Evolutionary conservation across 2,113 vertebrate species (phyloP).

Genomic region (Etia nguti): DNA sequence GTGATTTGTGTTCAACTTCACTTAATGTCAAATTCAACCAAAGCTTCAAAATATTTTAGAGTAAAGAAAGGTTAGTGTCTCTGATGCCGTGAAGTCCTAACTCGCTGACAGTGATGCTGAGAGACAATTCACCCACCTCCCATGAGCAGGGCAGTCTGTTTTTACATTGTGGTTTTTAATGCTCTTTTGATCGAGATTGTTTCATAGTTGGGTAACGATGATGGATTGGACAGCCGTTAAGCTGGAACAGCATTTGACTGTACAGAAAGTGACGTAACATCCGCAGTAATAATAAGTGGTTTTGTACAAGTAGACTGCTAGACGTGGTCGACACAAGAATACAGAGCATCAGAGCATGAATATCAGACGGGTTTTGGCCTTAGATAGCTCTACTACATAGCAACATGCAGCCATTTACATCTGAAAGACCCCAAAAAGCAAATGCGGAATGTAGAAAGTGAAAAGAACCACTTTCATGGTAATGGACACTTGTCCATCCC

Average conservation of each 20-base stretch:
- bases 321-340: background rate
- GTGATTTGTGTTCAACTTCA: constrained; percentile 29
- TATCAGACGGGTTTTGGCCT: background rate
- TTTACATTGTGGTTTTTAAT: background rate
- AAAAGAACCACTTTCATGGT: constrained; percentile 11
- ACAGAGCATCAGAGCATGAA: background rate
- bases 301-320: background rate
- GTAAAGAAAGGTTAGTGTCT: background rate
- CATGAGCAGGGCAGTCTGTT: background rate
- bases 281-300: background rate
- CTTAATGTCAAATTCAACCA: constrained; percentile 27
- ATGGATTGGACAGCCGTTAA: background rate
- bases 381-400: background rate
- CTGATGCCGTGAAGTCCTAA: background rate
- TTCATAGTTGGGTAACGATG: background rate
- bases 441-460: background rate
- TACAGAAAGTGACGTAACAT: background rate
- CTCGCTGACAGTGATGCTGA: background rate
- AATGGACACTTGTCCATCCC: background rate
- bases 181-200: background rate
- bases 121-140: background rate
- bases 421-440: constrained; percentile 10
- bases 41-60: constrained; percentile 6
- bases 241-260: background rate
- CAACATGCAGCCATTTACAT: constrained; percentile 3